These are phyloP conservation scores for Alexandromys fortis DNA, from an alignment of 2,113 vertebrate genomes.

Conservation along the genomic window DNA sequence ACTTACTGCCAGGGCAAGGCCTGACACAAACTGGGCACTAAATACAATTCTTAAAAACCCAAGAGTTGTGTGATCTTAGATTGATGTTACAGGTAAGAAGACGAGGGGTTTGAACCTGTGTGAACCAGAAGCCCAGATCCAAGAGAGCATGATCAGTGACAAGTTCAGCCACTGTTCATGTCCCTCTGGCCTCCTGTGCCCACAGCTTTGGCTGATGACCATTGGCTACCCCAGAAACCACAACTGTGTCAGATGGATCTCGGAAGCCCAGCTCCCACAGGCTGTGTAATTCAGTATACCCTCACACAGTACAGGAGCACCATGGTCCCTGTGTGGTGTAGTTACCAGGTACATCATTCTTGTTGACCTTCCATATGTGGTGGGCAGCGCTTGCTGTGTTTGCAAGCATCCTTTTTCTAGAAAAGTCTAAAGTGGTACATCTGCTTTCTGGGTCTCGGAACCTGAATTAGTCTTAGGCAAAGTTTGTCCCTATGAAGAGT, in stretches of 20 bases:
- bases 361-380: accelerated
- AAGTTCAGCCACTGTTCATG: neutral
- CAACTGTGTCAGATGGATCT: neutral
- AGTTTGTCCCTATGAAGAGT: neutral
- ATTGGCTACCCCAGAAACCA: neutral
- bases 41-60: neutral
- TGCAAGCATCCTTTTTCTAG: neutral
- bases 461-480: neutral
- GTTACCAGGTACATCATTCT: neutral
- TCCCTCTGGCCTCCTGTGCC: neutral
- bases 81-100: conserved; percentile 5
- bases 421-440: neutral
- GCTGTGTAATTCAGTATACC: accelerated
- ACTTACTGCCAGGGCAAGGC: neutral
- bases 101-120: neutral
- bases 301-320: neutral
- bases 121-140: neutral
- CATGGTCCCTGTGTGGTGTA: accelerated
- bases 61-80: neutral
- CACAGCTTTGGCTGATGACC: neutral
- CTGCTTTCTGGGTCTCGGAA: neutral
- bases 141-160: neutral
- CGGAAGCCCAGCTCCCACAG: accelerated
- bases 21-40: neutral
- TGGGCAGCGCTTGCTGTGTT: accelerated